These are phyloP conservation scores for Brachyhypopomus occidentalis DNA, from an alignment of 2,113 vertebrate species.

Conservation along the genomic window DNA sequence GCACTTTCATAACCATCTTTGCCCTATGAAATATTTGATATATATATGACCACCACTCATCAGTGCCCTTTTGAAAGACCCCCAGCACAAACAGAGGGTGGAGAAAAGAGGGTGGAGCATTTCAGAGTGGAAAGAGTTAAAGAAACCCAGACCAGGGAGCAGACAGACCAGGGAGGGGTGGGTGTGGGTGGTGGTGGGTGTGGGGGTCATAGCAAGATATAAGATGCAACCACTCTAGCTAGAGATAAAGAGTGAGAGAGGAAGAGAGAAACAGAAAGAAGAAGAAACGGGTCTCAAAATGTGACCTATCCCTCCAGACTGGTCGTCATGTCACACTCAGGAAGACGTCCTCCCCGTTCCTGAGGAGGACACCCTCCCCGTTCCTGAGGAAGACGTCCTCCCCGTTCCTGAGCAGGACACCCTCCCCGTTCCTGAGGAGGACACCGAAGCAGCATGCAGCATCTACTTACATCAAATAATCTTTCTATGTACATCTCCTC, in stretches of 20 bases:
- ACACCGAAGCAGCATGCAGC: conserved; percentile 73
- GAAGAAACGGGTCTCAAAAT: conserved; percentile 81
- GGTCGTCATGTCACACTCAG: conserved; percentile 90
- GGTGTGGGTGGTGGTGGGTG: conserved; percentile 13
- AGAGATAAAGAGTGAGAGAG: conserved; percentile 36
- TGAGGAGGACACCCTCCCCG: conserved; percentile 77
- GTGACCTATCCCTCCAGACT: conserved; percentile 89
- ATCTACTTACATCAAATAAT: conserved; percentile 99
- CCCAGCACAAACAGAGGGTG: background rate
- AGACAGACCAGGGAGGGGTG: conserved; percentile 36
- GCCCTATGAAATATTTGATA: background rate
- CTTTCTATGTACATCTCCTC: conserved; percentile 99
- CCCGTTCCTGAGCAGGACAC: too few species aligned
- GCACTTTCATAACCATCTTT: too few species aligned
- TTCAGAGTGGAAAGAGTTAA: conserved; percentile 51
- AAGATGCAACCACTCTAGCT: conserved; percentile 24
- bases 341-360: conserved; percentile 76
- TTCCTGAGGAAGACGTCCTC: conserved; percentile 79
- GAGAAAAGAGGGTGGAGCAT: background rate
- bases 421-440: too few species aligned
- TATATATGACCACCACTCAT: background rate
- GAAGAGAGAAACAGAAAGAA: conserved; percentile 67
- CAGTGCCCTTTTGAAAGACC: background rate
- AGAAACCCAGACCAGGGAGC: conserved; percentile 40
- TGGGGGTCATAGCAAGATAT: conserved; percentile 22